Conservation (phyloP, 2,113 vertebrate genomes). For the Salvelinus alpinus region DNA sequence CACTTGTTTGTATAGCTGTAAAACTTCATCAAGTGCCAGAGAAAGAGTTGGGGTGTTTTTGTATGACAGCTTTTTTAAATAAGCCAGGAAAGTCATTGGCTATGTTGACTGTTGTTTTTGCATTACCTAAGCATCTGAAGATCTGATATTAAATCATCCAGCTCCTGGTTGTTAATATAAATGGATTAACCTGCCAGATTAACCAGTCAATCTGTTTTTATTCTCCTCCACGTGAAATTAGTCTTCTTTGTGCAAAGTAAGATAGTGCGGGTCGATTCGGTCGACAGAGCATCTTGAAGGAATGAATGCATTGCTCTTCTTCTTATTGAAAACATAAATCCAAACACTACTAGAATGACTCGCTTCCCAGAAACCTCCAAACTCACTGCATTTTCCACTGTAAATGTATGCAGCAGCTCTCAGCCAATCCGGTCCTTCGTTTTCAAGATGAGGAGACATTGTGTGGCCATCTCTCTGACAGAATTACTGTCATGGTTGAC, state of each 20-base stretch:
- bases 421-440: slow-evolving; percentile 46
- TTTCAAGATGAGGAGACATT: slow-evolving; percentile 44
- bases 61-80: slow-evolving; percentile 37
- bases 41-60: slow-evolving; percentile 20
- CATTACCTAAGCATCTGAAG: slow-evolving; percentile 29
- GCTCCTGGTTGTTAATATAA: slow-evolving; percentile 41
- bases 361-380: slow-evolving; percentile 1
- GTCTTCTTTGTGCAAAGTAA: slow-evolving; percentile 46
- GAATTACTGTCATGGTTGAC: slow-evolving; percentile 75
- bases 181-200: slow-evolving; percentile 51
- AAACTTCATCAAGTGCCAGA: slow-evolving; percentile 24
- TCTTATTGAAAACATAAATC: slow-evolving; percentile 61
- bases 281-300: slow-evolving; percentile 55
- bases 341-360: slow-evolving; percentile 46
- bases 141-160: slow-evolving; percentile 52
- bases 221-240: slow-evolving; percentile 39
- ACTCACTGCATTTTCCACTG: background rate
- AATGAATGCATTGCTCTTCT: slow-evolving; percentile 57
- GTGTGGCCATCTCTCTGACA: slow-evolving; percentile 62
- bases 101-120: slow-evolving; percentile 18
- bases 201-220: slow-evolving; percentile 28
- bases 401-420: slow-evolving; percentile 15
- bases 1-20: slow-evolving; percentile 46
- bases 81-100: slow-evolving; percentile 35
- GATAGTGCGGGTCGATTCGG: slow-evolving; percentile 56